phyloP scores from a whole-genome alignment of 2,797 vertebrate genomes.

The Sus cebifrons region DNA sequence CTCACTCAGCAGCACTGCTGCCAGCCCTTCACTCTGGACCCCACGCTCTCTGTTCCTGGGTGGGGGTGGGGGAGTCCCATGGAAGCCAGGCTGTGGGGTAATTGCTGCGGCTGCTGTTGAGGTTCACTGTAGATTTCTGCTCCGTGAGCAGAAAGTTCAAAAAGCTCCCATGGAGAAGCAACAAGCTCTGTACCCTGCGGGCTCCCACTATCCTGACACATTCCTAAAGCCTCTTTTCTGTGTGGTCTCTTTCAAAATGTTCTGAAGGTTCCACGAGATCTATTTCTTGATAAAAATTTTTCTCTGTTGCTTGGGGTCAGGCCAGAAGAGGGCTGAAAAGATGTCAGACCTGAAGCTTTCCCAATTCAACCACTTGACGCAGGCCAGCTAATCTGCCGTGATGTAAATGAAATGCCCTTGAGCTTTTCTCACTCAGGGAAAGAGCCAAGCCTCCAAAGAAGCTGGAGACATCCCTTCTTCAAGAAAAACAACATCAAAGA shows the following conservation, averaged over 20 bases:
- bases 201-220: slow-evolving; percentile 24
- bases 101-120: slow-evolving; percentile 70
- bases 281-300: slow-evolving; percentile 68
- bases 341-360: slow-evolving; percentile 78
- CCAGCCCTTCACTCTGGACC: slow-evolving; percentile 40
- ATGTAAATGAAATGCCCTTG: slow-evolving; percentile 64
- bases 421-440: background rate
- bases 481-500: slow-evolving; percentile 61
- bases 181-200: slow-evolving; percentile 21
- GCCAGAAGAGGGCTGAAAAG: slow-evolving; percentile 73
- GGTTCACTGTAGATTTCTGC: slow-evolving; percentile 55
- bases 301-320: slow-evolving; percentile 61
- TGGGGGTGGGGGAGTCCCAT: background rate
- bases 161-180: slow-evolving; percentile 51
- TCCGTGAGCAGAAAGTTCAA: slow-evolving; percentile 64
- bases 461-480: background rate
- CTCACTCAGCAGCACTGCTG: background rate
- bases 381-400: background rate
- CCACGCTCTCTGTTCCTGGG: slow-evolving; percentile 32
- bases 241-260: slow-evolving; percentile 82
- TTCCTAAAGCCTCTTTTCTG: slow-evolving; percentile 72
- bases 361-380: slow-evolving; percentile 46
- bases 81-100: slow-evolving; percentile 62
- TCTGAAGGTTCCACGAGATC: slow-evolving; percentile 68
- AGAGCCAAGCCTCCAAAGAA: background rate